A percentile compares a stretch with the other conserved stretches of the same genome.
phyloP scores from a whole-genome alignment of 2,113 vertebrate genomes.

The Bubalus kerabau region DNA sequence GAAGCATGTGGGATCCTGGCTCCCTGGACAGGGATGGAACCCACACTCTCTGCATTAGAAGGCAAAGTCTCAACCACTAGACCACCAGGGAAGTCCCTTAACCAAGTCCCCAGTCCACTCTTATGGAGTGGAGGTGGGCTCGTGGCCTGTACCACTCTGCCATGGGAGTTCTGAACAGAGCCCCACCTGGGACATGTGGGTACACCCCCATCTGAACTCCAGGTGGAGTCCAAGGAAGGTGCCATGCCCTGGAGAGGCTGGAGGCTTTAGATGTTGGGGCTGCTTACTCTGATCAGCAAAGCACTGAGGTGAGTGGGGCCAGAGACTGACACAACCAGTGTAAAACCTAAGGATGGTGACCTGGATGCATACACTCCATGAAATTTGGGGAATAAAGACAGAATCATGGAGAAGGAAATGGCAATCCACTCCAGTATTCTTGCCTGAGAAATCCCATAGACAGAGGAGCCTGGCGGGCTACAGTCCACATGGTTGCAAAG shows the following conservation, averaged over 20 bases:
- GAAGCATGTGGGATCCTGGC: neutral
- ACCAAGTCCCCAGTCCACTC: neutral
- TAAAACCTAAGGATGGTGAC: neutral
- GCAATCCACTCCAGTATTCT: neutral
- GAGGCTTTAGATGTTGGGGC: neutral
- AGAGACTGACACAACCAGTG: neutral
- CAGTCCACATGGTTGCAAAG: neutral
- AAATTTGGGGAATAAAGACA: neutral
- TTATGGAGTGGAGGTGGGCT: neutral
- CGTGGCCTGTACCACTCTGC: neutral
- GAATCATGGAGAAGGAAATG: neutral
- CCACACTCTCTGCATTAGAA: neutral
- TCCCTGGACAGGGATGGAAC: neutral
- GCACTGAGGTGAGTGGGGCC: neutral
- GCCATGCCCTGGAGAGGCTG: fast-evolving
- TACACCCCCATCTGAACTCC: neutral
- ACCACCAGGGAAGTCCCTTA: neutral
- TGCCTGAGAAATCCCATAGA: neutral
- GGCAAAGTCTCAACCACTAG: neutral
- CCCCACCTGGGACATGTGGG: too few relatives aligned
- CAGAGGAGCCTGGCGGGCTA: neutral
- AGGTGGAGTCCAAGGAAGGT: neutral
- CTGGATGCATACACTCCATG: neutral
- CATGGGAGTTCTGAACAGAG: neutral
- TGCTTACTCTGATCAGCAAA: neutral